These are phyloP conservation scores for Anadara kagoshimensis DNA, from an alignment of 1,140 invertebrate genomes.

Conservation along the genomic window DNA sequence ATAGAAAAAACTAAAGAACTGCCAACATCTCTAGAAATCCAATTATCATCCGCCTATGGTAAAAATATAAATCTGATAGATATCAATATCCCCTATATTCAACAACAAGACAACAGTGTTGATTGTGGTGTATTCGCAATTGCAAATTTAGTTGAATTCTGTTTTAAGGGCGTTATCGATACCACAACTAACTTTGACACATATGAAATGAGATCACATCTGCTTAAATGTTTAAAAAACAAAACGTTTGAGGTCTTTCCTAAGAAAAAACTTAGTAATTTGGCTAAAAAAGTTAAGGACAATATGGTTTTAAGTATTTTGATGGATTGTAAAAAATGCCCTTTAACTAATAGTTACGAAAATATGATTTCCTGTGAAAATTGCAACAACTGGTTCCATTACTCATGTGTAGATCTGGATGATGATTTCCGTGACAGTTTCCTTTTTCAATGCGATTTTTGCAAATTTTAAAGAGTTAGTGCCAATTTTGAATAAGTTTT, in stretches of 20 bases:
- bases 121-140: constrained; percentile 27
- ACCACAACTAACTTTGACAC: neutral
- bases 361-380: too few relatives aligned
- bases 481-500: too few relatives aligned
- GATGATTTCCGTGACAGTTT: too few relatives aligned
- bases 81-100: constrained; percentile 3
- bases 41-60: constrained; percentile 1
- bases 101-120: constrained; percentile 16
- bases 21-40: constrained; percentile 12
- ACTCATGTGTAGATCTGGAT: too few relatives aligned
- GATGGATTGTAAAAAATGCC: too few relatives aligned
- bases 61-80: neutral
- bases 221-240: constrained; percentile 4
- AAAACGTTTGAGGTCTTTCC: neutral
- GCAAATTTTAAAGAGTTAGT: too few relatives aligned
- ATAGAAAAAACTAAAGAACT: too few relatives aligned
- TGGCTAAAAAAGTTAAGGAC: too few relatives aligned
- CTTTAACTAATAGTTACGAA: too few relatives aligned
- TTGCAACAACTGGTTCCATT: too few relatives aligned
- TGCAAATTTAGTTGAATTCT: constrained; percentile 22
- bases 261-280: neutral
- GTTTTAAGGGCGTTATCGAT: constrained; percentile 4
- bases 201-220: neutral
- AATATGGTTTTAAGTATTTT: too few relatives aligned
- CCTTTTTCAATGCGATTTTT: too few relatives aligned